Evolutionary conservation across 2,797 vertebrate genomes (phyloP).

Genomic region (Leptoclinus maculatus): DNA sequence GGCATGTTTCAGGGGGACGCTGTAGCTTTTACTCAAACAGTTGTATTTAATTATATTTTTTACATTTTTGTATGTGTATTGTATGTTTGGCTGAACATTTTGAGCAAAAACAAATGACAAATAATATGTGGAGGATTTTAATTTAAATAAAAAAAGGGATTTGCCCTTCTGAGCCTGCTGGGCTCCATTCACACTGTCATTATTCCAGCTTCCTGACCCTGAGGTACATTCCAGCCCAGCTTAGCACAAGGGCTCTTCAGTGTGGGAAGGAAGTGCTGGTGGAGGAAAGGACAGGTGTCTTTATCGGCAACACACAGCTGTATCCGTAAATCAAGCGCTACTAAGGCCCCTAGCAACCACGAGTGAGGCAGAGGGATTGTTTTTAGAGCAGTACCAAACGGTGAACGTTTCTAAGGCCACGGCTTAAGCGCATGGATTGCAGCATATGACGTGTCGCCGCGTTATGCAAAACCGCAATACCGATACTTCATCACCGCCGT

Average conservation of each 20-base stretch:
- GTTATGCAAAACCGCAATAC: conserved; percentile 63
- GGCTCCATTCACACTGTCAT: conserved; percentile 24
- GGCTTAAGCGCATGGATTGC: conserved; percentile 47
- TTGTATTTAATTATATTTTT: background rate
- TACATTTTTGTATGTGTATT: background rate
- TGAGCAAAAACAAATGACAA: background rate
- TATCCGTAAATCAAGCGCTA: conserved; percentile 73
- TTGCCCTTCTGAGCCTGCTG: background rate
- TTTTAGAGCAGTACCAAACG: conserved; percentile 54
- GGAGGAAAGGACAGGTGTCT: conserved; percentile 77
- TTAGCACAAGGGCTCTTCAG: conserved; percentile 67
- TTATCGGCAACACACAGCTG: conserved; percentile 62
- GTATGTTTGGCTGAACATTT: background rate
- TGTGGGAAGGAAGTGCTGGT: conserved; percentile 71
- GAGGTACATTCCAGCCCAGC: conserved; percentile 74
- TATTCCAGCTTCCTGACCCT: conserved; percentile 55
- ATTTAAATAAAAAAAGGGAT: background rate
- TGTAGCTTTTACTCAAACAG: background rate
- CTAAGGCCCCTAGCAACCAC: conserved; percentile 53
- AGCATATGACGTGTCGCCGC: conserved; percentile 45
- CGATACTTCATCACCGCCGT: conserved; percentile 38
- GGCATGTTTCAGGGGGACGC: background rate
- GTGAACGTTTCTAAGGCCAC: conserved; percentile 30
- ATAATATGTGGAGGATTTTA: background rate
- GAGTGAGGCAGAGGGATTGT: conserved; percentile 37